Conservation (phyloP, 2,888 invertebrate genomes). For the Platerodrilus igneus region DNA sequence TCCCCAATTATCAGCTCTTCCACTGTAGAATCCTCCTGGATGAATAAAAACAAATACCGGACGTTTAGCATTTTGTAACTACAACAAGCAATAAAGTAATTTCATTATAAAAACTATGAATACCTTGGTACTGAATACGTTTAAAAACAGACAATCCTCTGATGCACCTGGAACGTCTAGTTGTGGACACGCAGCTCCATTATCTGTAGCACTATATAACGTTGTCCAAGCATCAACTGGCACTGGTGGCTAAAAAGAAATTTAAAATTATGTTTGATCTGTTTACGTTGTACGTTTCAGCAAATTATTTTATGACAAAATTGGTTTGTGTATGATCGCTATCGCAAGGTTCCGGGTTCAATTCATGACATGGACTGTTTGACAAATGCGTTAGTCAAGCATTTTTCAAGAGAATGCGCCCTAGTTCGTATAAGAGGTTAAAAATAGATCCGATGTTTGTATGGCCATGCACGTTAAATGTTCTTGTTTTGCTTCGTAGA, state of each 20-base stretch:
- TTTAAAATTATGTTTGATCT: too few species aligned
- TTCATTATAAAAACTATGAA: conserved; percentile 45
- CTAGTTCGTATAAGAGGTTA: too few species aligned
- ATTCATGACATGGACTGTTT: too few species aligned
- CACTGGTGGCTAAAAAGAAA: conserved; percentile 20
- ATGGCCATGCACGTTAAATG: too few species aligned
- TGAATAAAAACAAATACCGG: conserved; percentile 62
- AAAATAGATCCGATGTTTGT: too few species aligned
- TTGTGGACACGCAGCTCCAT: conserved; percentile 31
- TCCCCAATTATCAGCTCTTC: conserved; percentile 50
- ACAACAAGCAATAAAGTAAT: neutral
- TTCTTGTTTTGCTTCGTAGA: too few species aligned
- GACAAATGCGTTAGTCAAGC: too few species aligned
- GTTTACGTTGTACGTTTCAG: too few species aligned
- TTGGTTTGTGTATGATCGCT: too few species aligned
- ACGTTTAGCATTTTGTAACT: conserved; percentile 13
- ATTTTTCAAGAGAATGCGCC: too few species aligned
- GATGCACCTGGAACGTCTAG: conserved; percentile 38
- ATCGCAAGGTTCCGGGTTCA: too few species aligned
- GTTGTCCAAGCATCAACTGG: conserved; percentile 18
- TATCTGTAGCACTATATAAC: conserved; percentile 16
- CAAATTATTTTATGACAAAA: too few species aligned
- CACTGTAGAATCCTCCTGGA: conserved; percentile 56
- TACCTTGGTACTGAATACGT: conserved; percentile 52
- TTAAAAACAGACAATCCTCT: conserved; percentile 58